phyloP scores from a whole-genome alignment of 2,797 vertebrate genomes.

The Phoebastria nigripes region DNA sequence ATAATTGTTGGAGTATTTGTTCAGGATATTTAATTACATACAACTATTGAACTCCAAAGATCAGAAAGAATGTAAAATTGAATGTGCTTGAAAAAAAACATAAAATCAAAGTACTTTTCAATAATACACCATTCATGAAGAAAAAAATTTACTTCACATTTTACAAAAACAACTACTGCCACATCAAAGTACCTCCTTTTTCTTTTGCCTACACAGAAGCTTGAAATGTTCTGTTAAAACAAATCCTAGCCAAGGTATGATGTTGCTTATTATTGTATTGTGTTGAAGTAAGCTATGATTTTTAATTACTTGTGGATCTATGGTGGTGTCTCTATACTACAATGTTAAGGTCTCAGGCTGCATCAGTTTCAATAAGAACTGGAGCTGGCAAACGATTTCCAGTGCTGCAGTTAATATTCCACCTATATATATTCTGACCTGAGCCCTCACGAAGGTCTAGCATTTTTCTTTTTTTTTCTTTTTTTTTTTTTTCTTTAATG shows the following conservation, averaged over 20 bases:
- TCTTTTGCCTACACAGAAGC: neutral
- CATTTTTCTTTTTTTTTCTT: neutral
- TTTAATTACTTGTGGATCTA: neutral
- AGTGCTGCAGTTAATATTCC: neutral
- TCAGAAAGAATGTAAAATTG: neutral
- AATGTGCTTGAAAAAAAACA: neutral
- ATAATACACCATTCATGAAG: neutral
- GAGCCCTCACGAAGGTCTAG: neutral
- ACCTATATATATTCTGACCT: neutral
- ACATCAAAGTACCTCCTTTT: neutral
- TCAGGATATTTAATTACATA: neutral
- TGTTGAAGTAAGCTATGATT: neutral
- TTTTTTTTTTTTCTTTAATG: neutral
- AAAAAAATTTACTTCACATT: neutral
- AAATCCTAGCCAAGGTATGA: neutral
- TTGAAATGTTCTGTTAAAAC: neutral
- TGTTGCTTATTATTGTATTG: neutral
- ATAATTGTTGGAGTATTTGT: neutral
- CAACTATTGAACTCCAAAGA: neutral
- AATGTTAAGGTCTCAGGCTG: neutral
- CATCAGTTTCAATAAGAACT: neutral
- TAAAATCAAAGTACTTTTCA: neutral
- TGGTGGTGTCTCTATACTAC: neutral
- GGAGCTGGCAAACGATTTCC: neutral
- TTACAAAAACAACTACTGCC: neutral